These are phyloP conservation scores for Haliaeetus leucogaster DNA, from an alignment of 2,113 vertebrate species.

Conservation along the genomic window DNA sequence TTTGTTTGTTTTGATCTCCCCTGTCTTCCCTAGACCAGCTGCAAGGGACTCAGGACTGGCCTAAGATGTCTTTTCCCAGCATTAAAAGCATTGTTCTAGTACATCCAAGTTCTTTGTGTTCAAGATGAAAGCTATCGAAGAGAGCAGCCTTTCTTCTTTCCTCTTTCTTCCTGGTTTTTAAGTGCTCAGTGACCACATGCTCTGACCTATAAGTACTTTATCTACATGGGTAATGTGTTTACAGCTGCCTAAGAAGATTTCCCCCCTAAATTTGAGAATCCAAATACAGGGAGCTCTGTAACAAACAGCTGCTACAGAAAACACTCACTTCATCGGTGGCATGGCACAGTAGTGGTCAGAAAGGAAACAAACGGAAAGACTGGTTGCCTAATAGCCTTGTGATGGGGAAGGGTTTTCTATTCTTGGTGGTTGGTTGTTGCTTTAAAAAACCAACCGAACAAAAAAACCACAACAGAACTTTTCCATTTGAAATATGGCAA, in stretches of 20 bases:
- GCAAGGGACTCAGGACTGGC: background rate
- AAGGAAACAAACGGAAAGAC: background rate
- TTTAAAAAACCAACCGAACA: background rate
- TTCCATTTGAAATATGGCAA: background rate
- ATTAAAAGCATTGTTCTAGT: background rate
- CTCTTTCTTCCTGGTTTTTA: background rate
- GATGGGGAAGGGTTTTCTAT: background rate
- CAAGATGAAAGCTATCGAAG: background rate
- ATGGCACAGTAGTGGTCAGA: background rate
- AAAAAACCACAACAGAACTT: background rate
- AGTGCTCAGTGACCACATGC: background rate
- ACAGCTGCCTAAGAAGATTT: background rate
- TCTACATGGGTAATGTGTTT: background rate
- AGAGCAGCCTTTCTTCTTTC: background rate
- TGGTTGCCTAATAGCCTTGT: background rate
- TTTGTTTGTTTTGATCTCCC: background rate
- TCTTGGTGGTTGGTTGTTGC: background rate
- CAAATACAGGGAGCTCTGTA: background rate
- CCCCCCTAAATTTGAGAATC: background rate
- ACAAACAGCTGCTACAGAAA: background rate
- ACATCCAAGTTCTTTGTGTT: background rate
- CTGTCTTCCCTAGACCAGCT: background rate
- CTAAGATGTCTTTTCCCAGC: background rate
- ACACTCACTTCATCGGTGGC: accelerated
- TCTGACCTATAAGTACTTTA: background rate